phyloP scores from a whole-genome alignment of 2,113 vertebrate species.

The human region DNA sequence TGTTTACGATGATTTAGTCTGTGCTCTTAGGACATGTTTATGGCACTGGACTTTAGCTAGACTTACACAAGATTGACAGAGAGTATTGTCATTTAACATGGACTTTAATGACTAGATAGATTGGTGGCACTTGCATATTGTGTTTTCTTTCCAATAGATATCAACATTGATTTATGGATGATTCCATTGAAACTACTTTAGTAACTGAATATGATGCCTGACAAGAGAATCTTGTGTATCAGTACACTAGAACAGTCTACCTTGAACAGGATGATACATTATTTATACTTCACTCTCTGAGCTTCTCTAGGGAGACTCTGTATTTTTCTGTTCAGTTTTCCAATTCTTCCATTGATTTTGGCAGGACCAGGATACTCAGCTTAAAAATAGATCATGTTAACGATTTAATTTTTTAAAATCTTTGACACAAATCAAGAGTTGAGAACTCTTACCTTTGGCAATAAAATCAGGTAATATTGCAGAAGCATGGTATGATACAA shows the following conservation, averaged over 20 bases:
- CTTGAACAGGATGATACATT: conserved; percentile 50
- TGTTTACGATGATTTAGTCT: neutral
- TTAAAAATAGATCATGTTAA: conserved; percentile 49
- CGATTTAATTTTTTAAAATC: conserved; percentile 27
- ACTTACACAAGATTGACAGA: neutral
- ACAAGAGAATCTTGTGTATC: neutral
- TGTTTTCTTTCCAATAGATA: neutral
- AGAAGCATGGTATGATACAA: neutral
- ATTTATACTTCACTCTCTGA: conserved; percentile 52
- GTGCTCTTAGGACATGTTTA: neutral
- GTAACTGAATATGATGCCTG: neutral
- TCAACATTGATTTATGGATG: neutral
- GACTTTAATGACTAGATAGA: neutral
- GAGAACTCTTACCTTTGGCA: neutral
- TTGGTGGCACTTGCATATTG: neutral
- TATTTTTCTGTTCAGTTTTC: conserved; percentile 37
- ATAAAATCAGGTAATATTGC: neutral
- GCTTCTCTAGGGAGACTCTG: conserved; percentile 35
- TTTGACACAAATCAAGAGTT: neutral
- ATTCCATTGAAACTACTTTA: neutral
- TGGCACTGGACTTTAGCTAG: neutral
- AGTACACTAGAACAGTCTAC: neutral
- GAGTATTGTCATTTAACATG: neutral
- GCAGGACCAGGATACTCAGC: neutral
- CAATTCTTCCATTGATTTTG: conserved; percentile 57